Evolutionary conservation across 2,888 invertebrate species (phyloP).

Genomic region (Drosophila cracens): DNA sequence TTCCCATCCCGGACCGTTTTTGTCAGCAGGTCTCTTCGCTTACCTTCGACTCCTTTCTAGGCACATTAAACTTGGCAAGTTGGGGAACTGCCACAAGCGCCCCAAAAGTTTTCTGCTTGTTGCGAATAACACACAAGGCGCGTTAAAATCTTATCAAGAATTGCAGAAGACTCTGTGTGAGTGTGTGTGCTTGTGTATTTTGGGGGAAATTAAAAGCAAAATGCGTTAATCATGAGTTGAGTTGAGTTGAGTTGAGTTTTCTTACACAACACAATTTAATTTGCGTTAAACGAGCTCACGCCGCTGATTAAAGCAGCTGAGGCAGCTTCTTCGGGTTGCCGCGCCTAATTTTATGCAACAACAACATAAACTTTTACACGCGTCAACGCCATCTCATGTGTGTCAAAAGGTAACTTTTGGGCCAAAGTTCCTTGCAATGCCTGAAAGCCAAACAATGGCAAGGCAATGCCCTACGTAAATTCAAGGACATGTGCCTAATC

Average conservation of each 20-base stretch:
- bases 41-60: slow-evolving; percentile 39
- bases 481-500: slow-evolving; percentile 71
- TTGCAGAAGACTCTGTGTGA: slow-evolving; percentile 40
- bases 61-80: slow-evolving; percentile 48
- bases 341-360: slow-evolving; percentile 68
- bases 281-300: slow-evolving; percentile 76
- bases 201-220: slow-evolving; percentile 75
- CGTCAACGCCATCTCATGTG: slow-evolving; percentile 67
- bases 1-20: not conserved
- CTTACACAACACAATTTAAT: slow-evolving; percentile 72
- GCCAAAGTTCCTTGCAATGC: slow-evolving; percentile 51
- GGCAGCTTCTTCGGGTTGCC: slow-evolving; percentile 29
- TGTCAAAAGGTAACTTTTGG: slow-evolving; percentile 68
- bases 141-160: slow-evolving; percentile 80
- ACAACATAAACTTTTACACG: slow-evolving; percentile 75
- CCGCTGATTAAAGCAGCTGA: slow-evolving; percentile 66
- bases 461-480: slow-evolving; percentile 48
- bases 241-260: slow-evolving; percentile 59
- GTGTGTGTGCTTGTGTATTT: slow-evolving; percentile 41
- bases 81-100: slow-evolving; percentile 46
- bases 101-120: slow-evolving; percentile 66
- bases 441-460: slow-evolving; percentile 38
- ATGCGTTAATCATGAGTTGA: slow-evolving; percentile 75
- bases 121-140: slow-evolving; percentile 68
- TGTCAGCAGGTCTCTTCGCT: slow-evolving; percentile 11